phyloP scores from a whole-genome alignment of 2,888 invertebrate species.

The Apocheima hispidaria region DNA sequence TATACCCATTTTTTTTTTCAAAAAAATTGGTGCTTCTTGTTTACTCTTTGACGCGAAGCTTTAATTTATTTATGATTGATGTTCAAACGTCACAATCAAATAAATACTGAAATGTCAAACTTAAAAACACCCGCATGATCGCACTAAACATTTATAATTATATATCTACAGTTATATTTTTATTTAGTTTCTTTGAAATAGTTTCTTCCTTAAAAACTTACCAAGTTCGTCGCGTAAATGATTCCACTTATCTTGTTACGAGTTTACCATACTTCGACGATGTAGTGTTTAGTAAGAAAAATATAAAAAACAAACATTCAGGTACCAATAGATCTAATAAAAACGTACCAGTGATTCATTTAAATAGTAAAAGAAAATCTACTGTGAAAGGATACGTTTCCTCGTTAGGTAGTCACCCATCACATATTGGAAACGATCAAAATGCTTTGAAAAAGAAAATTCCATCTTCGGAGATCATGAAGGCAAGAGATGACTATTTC shows the following conservation, averaged over 20 bases:
- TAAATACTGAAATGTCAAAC: constrained; percentile 13
- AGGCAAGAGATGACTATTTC: constrained; percentile 72
- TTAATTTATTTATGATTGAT: too few species aligned
- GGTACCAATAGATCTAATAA: constrained; percentile 5
- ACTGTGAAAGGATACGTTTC: not conserved
- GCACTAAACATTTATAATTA: constrained; percentile 51
- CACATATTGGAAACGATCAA: constrained; percentile 52
- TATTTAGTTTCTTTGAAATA: constrained; percentile 54
- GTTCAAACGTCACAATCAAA: too few species aligned
- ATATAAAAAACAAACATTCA: constrained; percentile 33
- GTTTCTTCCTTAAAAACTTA: constrained; percentile 66
- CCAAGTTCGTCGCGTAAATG: constrained; percentile 71
- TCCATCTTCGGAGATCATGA: constrained; percentile 60
- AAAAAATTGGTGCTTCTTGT: too few species aligned
- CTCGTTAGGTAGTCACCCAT: constrained; percentile 37
- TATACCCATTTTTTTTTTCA: too few species aligned
- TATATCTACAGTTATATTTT: constrained; percentile 58
- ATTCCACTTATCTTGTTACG: constrained; percentile 70
- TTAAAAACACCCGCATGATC: constrained; percentile 39
- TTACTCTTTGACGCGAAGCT: too few species aligned
- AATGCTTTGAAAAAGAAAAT: constrained; percentile 50
- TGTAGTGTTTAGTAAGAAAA: constrained; percentile 5
- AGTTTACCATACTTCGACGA: constrained; percentile 62
- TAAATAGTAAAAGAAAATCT: constrained; percentile 30
- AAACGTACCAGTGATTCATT: constrained; percentile 33